Conservation (phyloP, 2,113 vertebrate genomes). For the Thunnus thynnus region DNA sequence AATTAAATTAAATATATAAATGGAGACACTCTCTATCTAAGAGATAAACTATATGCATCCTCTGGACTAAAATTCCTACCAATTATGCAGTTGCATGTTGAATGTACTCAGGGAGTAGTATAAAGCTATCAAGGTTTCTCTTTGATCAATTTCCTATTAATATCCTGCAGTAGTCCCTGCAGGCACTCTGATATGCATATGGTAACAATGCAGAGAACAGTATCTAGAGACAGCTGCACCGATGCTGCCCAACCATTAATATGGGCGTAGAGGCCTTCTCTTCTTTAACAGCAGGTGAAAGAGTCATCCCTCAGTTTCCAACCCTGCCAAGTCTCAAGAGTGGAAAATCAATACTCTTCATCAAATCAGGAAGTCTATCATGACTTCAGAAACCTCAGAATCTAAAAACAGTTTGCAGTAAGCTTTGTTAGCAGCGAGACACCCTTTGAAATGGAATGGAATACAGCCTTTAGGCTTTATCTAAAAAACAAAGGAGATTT, state of each 20-base stretch:
- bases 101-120: slow-evolving; percentile 24
- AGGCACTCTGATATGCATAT: slow-evolving; percentile 53
- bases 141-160: slow-evolving; percentile 72
- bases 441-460: slow-evolving; percentile 31
- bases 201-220: slow-evolving; percentile 39
- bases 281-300: slow-evolving; percentile 43
- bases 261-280: neutral
- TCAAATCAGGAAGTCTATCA: slow-evolving; percentile 50
- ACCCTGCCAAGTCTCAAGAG: slow-evolving; percentile 30
- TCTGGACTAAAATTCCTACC: slow-evolving; percentile 32
- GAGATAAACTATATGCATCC: slow-evolving; percentile 6
- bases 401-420: slow-evolving; percentile 34
- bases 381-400: slow-evolving; percentile 22
- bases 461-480: slow-evolving; percentile 57
- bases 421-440: slow-evolving; percentile 9
- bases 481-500: slow-evolving; percentile 48
- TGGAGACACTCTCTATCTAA: neutral
- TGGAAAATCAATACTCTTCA: slow-evolving; percentile 61
- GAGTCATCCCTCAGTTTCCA: slow-evolving; percentile 31
- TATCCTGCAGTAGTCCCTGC: slow-evolving; percentile 61
- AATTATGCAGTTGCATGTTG: slow-evolving; percentile 33
- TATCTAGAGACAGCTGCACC: slow-evolving; percentile 46
- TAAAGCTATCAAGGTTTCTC: slow-evolving; percentile 47
- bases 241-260: slow-evolving; percentile 25
- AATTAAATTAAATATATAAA: neutral